A percentile compares a stretch with the other conserved stretches of the same genome.
phyloP scores from a whole-genome alignment of 2,113 vertebrate genomes.

The Archocentrus centrarchus region DNA sequence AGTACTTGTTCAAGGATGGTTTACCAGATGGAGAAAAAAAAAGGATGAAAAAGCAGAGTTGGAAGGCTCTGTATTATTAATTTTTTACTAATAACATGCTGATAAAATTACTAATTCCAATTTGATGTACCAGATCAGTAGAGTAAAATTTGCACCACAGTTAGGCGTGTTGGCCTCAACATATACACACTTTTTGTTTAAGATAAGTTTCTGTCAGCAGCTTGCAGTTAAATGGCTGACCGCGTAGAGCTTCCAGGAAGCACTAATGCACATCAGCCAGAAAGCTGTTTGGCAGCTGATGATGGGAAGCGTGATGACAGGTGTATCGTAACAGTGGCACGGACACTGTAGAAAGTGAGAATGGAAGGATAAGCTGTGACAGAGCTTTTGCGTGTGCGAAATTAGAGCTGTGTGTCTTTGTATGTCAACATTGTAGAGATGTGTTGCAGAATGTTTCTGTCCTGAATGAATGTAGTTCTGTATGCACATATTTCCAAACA shows the following conservation, averaged over 20 bases:
- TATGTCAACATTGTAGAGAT: neutral
- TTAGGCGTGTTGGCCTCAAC: neutral
- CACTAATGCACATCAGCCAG: constrained; percentile 49
- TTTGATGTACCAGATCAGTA: neutral
- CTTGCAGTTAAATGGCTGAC: constrained; percentile 11
- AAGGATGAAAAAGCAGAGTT: neutral
- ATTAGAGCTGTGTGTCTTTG: constrained; percentile 40
- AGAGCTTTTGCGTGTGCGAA: constrained; percentile 47
- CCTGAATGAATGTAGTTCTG: neutral
- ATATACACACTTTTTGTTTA: neutral
- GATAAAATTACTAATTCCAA: neutral
- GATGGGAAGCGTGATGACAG: constrained; percentile 60
- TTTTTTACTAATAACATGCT: too few species aligned
- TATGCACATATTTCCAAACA: neutral
- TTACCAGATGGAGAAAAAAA: neutral
- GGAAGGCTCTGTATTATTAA: neutral
- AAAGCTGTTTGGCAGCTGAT: constrained; percentile 48
- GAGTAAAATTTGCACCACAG: neutral
- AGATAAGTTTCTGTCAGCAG: constrained; percentile 22
- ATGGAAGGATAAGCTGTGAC: constrained; percentile 52
- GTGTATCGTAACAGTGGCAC: constrained; percentile 63
- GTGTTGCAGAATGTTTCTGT: neutral
- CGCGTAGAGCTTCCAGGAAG: constrained; percentile 59
- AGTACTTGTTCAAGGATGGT: neutral
- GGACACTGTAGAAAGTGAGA: constrained; percentile 61